These are phyloP conservation scores for Carabus problematicus DNA, from an alignment of 2,888 invertebrate genomes.

Conservation along the genomic window DNA sequence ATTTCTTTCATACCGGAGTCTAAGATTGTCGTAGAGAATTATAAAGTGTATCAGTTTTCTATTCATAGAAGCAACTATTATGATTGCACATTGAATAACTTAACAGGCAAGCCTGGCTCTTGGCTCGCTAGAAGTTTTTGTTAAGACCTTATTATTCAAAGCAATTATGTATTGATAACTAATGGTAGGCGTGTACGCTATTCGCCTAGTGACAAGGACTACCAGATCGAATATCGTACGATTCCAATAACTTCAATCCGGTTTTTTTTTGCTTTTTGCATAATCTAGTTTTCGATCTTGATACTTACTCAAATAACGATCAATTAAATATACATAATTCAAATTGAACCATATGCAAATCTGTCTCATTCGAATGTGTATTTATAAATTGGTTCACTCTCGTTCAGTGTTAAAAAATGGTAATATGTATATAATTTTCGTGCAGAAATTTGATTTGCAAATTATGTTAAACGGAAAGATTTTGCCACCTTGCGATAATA, in stretches of 20 bases:
- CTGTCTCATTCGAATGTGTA: conserved; percentile 5
- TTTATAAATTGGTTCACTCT: conserved; percentile 33
- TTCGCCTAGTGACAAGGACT: conserved; percentile 33
- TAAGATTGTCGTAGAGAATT: too few relatives aligned
- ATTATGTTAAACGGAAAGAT: too few relatives aligned
- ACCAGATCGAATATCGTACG: conserved; percentile 7
- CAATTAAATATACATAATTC: conserved; percentile 37
- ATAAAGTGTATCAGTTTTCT: too few relatives aligned
- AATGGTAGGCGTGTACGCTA: conserved; percentile 26
- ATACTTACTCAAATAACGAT: conserved; percentile 25
- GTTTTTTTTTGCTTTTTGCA: conserved; percentile 28
- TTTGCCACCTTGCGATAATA: too few relatives aligned
- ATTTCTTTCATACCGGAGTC: too few relatives aligned
- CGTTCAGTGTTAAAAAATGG: conserved; percentile 36
- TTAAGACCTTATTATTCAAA: too few relatives aligned
- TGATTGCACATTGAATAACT: too few relatives aligned
- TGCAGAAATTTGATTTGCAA: not conserved
- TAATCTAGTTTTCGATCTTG: conserved; percentile 3
- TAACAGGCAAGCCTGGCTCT: too few relatives aligned
- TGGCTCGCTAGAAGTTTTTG: too few relatives aligned
- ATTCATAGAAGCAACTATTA: too few relatives aligned
- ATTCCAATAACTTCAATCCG: conserved; percentile 18
- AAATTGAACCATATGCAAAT: conserved; percentile 31
- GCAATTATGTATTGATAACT: conserved; percentile 1
- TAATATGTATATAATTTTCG: conserved; percentile 28